Evolutionary conservation across 2,888 invertebrate species (phyloP).

Genomic region (Exephanes ischioxanthus): DNA sequence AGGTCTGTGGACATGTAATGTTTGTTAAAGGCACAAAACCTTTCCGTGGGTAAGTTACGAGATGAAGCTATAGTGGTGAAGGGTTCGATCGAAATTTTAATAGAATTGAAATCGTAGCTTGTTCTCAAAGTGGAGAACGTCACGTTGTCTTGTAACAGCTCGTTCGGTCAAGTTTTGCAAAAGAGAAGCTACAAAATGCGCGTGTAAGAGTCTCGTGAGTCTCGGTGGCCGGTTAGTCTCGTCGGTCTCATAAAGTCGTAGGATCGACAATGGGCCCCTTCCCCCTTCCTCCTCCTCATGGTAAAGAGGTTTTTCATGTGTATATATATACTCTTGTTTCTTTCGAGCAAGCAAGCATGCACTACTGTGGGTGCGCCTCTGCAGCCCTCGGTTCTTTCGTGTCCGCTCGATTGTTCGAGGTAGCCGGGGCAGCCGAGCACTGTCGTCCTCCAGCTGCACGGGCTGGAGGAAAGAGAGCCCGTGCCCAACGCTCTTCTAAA

Average conservation of each 20-base stretch:
- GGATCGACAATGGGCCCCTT: slow-evolving; percentile 72
- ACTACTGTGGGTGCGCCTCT: slow-evolving; percentile 58
- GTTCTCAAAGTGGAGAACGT: background rate
- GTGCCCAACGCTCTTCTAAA: slow-evolving; percentile 64
- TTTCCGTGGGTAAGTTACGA: background rate
- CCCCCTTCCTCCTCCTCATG: slow-evolving; percentile 35
- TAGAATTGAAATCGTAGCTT: background rate
- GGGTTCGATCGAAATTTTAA: background rate
- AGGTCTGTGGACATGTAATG: no score
- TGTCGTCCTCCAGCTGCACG: slow-evolving; percentile 53
- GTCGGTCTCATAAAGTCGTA: slow-evolving; percentile 76
- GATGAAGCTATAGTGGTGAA: background rate
- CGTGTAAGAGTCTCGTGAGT: slow-evolving; percentile 46
- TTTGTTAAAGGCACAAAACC: no score
- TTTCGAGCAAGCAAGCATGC: slow-evolving; percentile 35
- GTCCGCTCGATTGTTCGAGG: slow-evolving; percentile 61
- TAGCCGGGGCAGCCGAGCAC: slow-evolving; percentile 12
- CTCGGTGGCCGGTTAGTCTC: slow-evolving; percentile 38
- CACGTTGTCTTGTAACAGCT: background rate
- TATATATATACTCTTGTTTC: slow-evolving; percentile 51
- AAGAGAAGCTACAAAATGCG: slow-evolving; percentile 23
- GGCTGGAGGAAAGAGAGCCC: slow-evolving; percentile 29
- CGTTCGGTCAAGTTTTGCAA: background rate
- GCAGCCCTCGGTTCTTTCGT: slow-evolving; percentile 51
- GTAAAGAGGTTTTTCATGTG: slow-evolving; percentile 48